phyloP scores from a whole-genome alignment of 2,888 invertebrate species.

The Tenthredo notha region DNA sequence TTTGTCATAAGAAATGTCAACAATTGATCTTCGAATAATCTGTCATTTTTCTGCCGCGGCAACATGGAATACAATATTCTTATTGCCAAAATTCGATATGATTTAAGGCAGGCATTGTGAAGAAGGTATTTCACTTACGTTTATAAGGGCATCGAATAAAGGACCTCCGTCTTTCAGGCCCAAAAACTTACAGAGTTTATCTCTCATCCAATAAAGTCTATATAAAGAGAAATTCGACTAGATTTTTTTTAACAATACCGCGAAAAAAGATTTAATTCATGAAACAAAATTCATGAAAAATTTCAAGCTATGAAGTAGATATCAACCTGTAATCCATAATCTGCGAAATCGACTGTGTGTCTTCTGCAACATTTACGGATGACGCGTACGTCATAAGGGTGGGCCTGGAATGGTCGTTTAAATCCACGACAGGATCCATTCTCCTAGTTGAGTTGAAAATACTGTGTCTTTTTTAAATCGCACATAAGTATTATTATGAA shows the following conservation, averaged over 20 bases:
- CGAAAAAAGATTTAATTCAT: not conserved
- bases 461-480: not conserved
- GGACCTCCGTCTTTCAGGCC: conserved; percentile 75
- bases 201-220: conserved; percentile 86
- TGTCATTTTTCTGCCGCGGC: conserved; percentile 75
- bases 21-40: conserved; percentile 80
- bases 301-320: not conserved
- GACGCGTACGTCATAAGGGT: conserved; percentile 8
- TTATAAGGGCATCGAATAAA: conserved; percentile 71
- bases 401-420: not conserved
- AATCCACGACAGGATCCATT: conserved; percentile 15
- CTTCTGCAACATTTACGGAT: not conserved
- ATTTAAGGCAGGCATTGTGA: not conserved
- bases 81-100: conserved; percentile 48
- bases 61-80: not conserved
- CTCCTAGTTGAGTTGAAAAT: not conserved
- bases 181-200: conserved; percentile 82
- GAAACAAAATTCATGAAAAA: not conserved
- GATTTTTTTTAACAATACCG: not conserved
- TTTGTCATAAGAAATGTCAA: conserved; percentile 81
- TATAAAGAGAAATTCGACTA: conserved; percentile 65
- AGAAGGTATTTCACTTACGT: conserved; percentile 64
- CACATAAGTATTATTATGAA: not conserved
- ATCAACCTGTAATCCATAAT: conserved; percentile 47
- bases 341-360: conserved; percentile 12